Evolutionary conservation across 2,797 vertebrate species (phyloP), one percentile per base, ranked within the genome.

Genomic region (Acipenser ruthenus): DNA sequence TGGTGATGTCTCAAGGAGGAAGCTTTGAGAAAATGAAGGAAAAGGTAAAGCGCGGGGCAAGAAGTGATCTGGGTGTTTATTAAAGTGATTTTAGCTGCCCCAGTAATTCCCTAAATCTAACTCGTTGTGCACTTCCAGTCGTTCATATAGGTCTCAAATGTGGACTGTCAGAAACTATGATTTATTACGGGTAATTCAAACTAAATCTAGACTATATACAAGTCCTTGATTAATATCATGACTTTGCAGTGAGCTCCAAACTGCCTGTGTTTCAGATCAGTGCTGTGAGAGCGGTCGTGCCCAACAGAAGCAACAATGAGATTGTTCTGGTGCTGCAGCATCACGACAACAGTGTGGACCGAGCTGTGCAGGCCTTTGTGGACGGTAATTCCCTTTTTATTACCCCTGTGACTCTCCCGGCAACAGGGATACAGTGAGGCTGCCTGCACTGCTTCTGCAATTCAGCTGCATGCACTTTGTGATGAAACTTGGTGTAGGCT

Each of bases 301-400:
- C 94, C 70, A 98, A 97, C 87, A 92, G 94, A 77, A 98, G 95
- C 85, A 98, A 98, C 87, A 97, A 97, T 60, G 95, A 98, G 86
- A 98, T 98, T 0, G 91, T 94, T 70, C 80, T 98, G 67, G 96
- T 98, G 74, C 80, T 98, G 74, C 96, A 98, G 80, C 96, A 98
- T 72, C 97, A 95, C 65, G 96, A 98, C 84, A 96, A 96, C 84
- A 89, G 88, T 1, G 95, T 98, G 18, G 94, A 96, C 80, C 94
- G 86, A 74, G 93, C 96, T 0, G 96, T 96, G 62, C 96, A 98
- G 70, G 95, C 96, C 2, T 98, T 98, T 64, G 86, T 98, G 77
- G 96, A 98, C 93, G 95, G 95, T 97, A 89, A 37, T 2, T 37
- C 23, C 23, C 15, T 18, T 18, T 18, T 37, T 4, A 37, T 37